These are phyloP conservation scores for Chelonus insularis DNA, from an alignment of 1,140 invertebrate species.

Conservation along the genomic window DNA sequence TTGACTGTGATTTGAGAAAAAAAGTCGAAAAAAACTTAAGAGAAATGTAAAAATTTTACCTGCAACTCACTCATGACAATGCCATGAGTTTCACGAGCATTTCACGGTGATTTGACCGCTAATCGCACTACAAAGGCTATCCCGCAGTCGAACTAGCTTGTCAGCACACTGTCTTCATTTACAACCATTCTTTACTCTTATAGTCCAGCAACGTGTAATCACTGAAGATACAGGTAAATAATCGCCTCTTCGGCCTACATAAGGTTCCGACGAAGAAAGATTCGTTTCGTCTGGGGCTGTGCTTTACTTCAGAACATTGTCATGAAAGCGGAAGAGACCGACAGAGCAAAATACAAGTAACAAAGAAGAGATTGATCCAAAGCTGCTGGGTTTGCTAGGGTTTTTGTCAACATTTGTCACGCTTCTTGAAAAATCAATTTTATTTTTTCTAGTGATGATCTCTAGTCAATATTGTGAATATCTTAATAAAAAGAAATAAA, in stretches of 20 bases:
- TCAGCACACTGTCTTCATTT: background rate
- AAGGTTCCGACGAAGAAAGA: background rate
- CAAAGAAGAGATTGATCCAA: background rate
- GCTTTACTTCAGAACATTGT: background rate
- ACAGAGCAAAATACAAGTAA: background rate
- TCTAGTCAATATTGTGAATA: slow-evolving; percentile 20
- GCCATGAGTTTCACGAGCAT: slow-evolving; percentile 47
- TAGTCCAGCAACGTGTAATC: slow-evolving; percentile 40
- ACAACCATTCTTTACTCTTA: slow-evolving; percentile 6
- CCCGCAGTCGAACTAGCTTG: background rate
- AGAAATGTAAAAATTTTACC: slow-evolving; percentile 31
- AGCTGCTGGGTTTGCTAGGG: background rate
- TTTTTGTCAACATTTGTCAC: slow-evolving; percentile 36
- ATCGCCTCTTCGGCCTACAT: slow-evolving; percentile 33
- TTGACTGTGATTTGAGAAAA: slow-evolving; percentile 1
- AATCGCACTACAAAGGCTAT: slow-evolving; percentile 52
- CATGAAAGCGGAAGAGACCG: too few species aligned
- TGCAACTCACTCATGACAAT: slow-evolving; percentile 42
- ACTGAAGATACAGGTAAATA: slow-evolving; percentile 38
- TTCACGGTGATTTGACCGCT: slow-evolving; percentile 54
- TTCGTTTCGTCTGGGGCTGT: background rate
- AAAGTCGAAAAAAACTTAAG: slow-evolving; percentile 12
- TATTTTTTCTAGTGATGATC: slow-evolving; percentile 37
- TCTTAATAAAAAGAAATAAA: too few species aligned
- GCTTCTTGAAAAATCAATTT: slow-evolving; percentile 19